phyloP scores from a whole-genome alignment of 2,113 vertebrate genomes.

The Anguilla japonica region DNA sequence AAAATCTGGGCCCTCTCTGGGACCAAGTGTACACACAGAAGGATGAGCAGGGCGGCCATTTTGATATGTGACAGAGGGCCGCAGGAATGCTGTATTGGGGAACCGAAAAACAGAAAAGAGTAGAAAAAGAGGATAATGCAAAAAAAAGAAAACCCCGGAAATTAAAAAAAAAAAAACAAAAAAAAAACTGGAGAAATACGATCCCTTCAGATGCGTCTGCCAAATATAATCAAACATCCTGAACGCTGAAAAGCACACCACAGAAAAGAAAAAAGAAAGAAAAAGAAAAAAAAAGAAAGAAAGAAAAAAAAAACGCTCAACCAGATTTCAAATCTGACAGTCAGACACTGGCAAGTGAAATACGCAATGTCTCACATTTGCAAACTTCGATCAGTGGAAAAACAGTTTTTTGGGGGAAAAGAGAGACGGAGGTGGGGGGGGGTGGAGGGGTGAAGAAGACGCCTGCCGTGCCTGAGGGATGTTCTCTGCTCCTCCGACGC shows the following conservation, averaged over 20 bases:
- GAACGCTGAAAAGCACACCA: neutral
- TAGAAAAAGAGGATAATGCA: no score
- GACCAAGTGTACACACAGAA: neutral
- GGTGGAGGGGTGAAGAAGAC: neutral
- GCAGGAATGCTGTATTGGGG: neutral
- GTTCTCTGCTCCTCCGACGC: neutral
- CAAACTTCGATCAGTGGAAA: neutral
- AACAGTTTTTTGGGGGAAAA: neutral
- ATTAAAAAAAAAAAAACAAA: no score
- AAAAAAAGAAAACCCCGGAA: neutral
- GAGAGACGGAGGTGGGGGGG: neutral
- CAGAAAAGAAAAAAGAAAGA: neutral
- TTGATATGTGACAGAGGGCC: neutral
- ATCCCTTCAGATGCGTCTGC: neutral
- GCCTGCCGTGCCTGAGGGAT: neutral
- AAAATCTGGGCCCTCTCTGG: neutral
- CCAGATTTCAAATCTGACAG: neutral
- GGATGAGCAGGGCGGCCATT: neutral
- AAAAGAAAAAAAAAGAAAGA: neutral
- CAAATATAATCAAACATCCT: conserved; percentile 1
- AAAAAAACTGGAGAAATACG: conserved; percentile 5
- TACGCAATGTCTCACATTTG: neutral
- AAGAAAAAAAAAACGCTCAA: neutral
- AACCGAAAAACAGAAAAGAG: neutral
- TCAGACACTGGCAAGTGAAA: neutral